Base-by-base conservation (phyloP, 2,113 vertebrate species). In the Thryonomys swinderianus region DNA sequence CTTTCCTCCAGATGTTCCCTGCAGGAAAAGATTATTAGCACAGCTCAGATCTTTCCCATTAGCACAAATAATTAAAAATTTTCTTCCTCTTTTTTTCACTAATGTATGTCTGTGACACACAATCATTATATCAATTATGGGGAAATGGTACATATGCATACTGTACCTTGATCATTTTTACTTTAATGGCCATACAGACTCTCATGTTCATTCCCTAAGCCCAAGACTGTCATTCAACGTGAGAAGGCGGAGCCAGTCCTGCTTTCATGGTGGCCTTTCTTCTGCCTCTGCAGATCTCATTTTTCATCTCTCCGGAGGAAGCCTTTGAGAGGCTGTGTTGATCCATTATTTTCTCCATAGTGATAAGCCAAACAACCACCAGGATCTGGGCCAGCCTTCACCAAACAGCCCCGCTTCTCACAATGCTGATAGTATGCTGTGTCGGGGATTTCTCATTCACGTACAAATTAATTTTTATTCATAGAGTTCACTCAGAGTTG, bases 301-400 rank as follows among this genome's bases (percentile, higher is more conserved):
- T 97, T 91, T 96, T 1, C 90, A 82, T 97, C 97, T 98, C 94
- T 88, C 69, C 81, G 91, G 53, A 84, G 78, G 66, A 45, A 96
- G 55, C 59, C 93, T 89, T 73, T 87, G 91, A 84, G 82, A 95
- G 83, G 93, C 40, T 79, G 27, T 86, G 96, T 92, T 96, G 88
- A 90, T 94, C 61, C n/a, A 78, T 27, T 69, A 34, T 92, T 21
- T 90, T 85, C 94, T 71, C 97, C 78, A n/a, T 85, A 94, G 88
- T 0, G 84, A 95, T 85, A 94, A 95, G 95, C 81, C 0, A 85
- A 95, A 96, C 96, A 96, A 82, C 61, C 3, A 0, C 2, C 20
- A 91, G 57, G 67, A 40, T 48, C 94, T 96, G 87, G 96, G 71
- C 57, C 79, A 32, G 7, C 5, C 69, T 85, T 93, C 92, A 66